A percentile compares a stretch with the other conserved stretches of the same genome.
phyloP scores from a whole-genome alignment of 1,140 invertebrate species.

The Gryon sp. region DNA sequence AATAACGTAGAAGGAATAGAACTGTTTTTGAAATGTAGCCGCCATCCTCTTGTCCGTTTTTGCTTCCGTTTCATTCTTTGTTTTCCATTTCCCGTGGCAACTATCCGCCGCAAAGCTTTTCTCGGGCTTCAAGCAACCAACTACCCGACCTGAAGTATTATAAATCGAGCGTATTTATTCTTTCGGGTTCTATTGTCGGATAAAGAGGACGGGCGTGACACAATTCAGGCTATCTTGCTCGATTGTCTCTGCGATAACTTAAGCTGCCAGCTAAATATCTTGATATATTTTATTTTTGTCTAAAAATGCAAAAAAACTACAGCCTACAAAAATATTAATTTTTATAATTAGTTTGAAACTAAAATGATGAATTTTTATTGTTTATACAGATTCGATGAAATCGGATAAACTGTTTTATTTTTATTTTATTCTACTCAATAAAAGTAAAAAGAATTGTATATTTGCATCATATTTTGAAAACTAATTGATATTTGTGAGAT shows the following conservation, averaged over 20 bases:
- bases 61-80: slow-evolving; percentile 34
- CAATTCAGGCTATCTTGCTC: slow-evolving; percentile 42
- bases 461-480: too few species aligned
- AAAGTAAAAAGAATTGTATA: too few species aligned
- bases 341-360: too few species aligned
- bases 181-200: slow-evolving; percentile 46
- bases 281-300: slow-evolving; percentile 21
- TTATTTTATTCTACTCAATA: too few species aligned
- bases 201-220: slow-evolving; percentile 20
- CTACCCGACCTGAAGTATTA: slow-evolving; percentile 46
- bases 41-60: slow-evolving; percentile 16
- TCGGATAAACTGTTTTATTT: too few species aligned
- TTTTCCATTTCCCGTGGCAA: slow-evolving; percentile 45
- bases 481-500: neutral
- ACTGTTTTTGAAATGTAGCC: slow-evolving; percentile 35
- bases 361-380: too few species aligned
- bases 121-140: slow-evolving; percentile 31
- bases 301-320: too few species aligned
- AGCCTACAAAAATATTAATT: too few species aligned
- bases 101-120: slow-evolving; percentile 27
- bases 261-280: slow-evolving; percentile 37
- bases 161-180: slow-evolving; percentile 60
- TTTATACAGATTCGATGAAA: too few species aligned
- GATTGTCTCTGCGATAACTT: slow-evolving; percentile 36
- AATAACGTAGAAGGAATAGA: slow-evolving; percentile 23